Evolutionary conservation across 1,140 invertebrate species (phyloP), one percentile per base, ranked within the genome.

Genomic region (Leguminivora glycinivorella): DNA sequence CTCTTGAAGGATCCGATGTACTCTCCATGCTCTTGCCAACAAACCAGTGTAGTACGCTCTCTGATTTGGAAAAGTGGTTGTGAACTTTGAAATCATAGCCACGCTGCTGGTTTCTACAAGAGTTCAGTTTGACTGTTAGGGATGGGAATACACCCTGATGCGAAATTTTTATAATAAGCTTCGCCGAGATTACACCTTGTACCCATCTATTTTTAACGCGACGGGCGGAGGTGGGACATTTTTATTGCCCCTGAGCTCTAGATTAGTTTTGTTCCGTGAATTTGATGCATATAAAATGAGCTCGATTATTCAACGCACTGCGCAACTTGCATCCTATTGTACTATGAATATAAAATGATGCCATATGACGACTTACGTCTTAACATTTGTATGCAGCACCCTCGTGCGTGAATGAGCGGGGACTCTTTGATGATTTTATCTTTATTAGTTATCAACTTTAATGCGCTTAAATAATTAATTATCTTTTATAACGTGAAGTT

Each of bases 221-320:
- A 77, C 78, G 78, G 77, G 73, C 78, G 81, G 79, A 85, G 84
- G 82, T 84, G 84, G 82, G 87, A 89, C 85, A 87, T 90, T 91
- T 91, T 91, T 91, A 90, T 89, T 91, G 84, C 84, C 83, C 80
- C 80, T 70, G 76, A 79, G 84, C 82, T 82, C 83, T 83, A 86
- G 89, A 91, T 91, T 89, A 91, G 89, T 90, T 89, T 89, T 89
- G 87, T 91, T 91, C 85, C 87, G 84, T 81, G 84, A 88, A 88
- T 89, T 90, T 91, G 89, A 90, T 90, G 89, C 89, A 91, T 91
- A 87, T 86, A 84, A 76, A 91, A 91, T 91, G 87, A 91, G 84
- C 84, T 85, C 85, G 85, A 89, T 90, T 90, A 87, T 85, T 87
- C 88, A 88, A 79, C 85, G 73, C 84, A 80, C 85, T 77, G 78